Evolutionary conservation across 2,113 vertebrate species (phyloP).

Genomic region (Pluvialis apricaria): DNA sequence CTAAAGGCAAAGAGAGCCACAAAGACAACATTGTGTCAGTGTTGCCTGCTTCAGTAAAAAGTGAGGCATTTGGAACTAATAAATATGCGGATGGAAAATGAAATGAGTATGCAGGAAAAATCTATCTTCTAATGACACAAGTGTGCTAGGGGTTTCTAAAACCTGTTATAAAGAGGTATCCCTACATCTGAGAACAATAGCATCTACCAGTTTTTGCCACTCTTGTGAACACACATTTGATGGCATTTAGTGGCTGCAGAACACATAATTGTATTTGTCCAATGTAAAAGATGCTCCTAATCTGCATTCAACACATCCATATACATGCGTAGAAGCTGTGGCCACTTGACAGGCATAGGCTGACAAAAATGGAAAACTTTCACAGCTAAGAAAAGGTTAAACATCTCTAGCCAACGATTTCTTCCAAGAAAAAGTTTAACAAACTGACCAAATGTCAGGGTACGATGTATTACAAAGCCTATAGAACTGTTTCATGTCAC

Average conservation of each 20-base stretch:
- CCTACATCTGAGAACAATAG: background rate
- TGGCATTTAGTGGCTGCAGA: background rate
- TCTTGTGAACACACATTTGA: background rate
- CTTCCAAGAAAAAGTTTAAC: background rate
- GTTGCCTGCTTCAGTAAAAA: background rate
- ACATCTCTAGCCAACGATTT: background rate
- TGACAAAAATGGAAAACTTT: background rate
- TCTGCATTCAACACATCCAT: background rate
- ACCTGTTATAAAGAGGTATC: background rate
- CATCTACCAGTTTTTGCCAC: background rate
- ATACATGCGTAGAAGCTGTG: fast-evolving
- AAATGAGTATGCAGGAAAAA: background rate
- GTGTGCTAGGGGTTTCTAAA: background rate
- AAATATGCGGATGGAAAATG: background rate
- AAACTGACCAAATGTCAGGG: background rate
- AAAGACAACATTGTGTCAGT: conserved; percentile 13
- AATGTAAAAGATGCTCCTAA: background rate
- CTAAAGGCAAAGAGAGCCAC: conserved; percentile 2
- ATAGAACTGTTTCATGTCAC: fast-evolving
- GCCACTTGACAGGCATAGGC: background rate
- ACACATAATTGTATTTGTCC: background rate
- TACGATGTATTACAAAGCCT: background rate
- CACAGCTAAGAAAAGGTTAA: background rate
- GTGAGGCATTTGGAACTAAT: background rate
- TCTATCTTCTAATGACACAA: background rate